These are phyloP conservation scores for Rhinopomastus cyanomelas DNA, from an alignment of 2,113 vertebrate species.

Conservation along the genomic window DNA sequence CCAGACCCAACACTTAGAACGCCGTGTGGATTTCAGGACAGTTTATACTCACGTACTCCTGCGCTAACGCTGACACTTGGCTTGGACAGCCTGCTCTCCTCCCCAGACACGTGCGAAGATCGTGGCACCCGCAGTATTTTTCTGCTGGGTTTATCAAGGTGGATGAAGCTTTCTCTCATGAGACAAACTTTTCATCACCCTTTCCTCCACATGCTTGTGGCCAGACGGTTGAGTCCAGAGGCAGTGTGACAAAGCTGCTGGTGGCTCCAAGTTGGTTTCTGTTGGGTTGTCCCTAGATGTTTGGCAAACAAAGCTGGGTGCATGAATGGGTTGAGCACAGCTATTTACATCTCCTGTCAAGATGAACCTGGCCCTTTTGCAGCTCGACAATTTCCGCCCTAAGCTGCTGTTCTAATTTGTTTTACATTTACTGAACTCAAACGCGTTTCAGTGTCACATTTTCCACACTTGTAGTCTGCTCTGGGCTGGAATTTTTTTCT, in stretches of 20 bases:
- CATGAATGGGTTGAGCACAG: not conserved
- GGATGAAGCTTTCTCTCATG: not conserved
- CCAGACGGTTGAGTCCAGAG: fast-evolving
- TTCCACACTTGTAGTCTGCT: conserved; percentile 40
- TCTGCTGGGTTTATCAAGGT: not conserved
- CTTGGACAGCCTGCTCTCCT: not conserved
- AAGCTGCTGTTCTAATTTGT: conserved; percentile 26
- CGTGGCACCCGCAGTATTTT: not conserved
- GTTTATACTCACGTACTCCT: not conserved
- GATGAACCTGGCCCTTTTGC: not conserved
- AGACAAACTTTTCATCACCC: not conserved
- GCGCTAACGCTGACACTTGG: not conserved
- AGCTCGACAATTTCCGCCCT: not conserved
- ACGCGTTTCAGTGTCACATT: not conserved
- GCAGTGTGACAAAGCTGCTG: not conserved
- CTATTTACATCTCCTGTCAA: not conserved
- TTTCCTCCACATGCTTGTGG: not conserved
- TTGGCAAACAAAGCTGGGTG: not conserved
- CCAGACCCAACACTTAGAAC: not conserved
- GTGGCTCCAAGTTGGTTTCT: not conserved
- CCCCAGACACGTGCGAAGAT: not conserved
- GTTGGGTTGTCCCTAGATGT: not conserved
- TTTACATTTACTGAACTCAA: not conserved
- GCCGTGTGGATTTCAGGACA: not conserved
- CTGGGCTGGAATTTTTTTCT: not conserved